Base-by-base conservation (phyloP, 2,888 invertebrate genomes). In the Parasteatoda lunata region DNA sequence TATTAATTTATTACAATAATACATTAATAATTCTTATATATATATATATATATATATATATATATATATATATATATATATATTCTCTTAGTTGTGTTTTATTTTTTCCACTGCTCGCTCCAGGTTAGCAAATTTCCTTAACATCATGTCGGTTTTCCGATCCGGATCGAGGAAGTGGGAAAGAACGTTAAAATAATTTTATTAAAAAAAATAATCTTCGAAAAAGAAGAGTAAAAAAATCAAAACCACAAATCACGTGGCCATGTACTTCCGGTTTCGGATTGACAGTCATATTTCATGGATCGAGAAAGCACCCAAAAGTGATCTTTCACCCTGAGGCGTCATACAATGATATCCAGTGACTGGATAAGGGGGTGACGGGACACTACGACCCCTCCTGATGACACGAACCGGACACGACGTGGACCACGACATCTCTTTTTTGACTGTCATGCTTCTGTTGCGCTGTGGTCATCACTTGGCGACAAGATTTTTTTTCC, bases 271-370 rank as follows among this genome's bases (percentile, higher is more conserved):
- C 86, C 86, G 86, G 81, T 68, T 68, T 68, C 80, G 80, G 79
- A 87, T 87, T 77, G 81, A 72, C 82, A 69, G 82, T 82, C 75
- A 82, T 87, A 82, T 87, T 87, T 87, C 75, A 76, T 68, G 77
- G 77, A 54, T 77, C 64, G 77, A 15, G 77, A 77, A 77, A 71
- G 49, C 59, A 64, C 52, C 66, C 65, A 15, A 51, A 76, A 76
- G 72, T 69, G 70, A 77, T 77, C 52, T 65, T 65, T 84, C 83
- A 77, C 83, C 83, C 83, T 52, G 59, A 15, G 81, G 75, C 76
- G 72, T 59, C 45, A n/a, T 54, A 81, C 75, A 81, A 81, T 81
- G 81, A 69, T 45, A 13, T 69, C n/a, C 45, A n/a, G 48, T 47
- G 54, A 30, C 30, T 30, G 30, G 30, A 30, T 30, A 30, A 47